phyloP scores from a whole-genome alignment of 2,888 invertebrate species.

The Automeris io region DNA sequence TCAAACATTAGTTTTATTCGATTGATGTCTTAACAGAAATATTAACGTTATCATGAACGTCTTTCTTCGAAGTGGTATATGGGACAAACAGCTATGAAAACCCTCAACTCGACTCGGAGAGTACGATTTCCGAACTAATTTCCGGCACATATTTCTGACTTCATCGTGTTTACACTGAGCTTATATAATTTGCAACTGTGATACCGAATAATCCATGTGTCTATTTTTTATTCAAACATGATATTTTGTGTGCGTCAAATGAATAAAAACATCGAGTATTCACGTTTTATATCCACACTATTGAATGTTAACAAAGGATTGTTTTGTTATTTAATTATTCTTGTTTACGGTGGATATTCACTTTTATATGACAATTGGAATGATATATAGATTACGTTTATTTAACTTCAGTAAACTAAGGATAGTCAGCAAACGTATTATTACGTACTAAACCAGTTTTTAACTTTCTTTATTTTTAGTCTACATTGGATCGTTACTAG shows the following conservation, averaged over 20 bases:
- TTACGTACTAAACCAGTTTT: too few species aligned
- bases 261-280: constrained; percentile 5
- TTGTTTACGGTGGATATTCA: constrained; percentile 1
- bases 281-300: constrained; percentile 1
- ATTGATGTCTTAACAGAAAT: too few species aligned
- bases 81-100: background rate
- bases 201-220: constrained; percentile 9
- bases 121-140: constrained; percentile 52
- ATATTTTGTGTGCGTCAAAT: constrained; percentile 7
- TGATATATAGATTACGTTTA: too few species aligned
- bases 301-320: background rate
- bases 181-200: constrained; percentile 18
- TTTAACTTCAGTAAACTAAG: too few species aligned
- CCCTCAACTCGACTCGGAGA: constrained; percentile 19
- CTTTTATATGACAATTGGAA: background rate
- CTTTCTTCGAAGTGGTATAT: too few species aligned
- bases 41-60: too few species aligned
- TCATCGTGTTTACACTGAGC: constrained; percentile 14
- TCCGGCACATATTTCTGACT: constrained; percentile 26
- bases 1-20: too few species aligned
- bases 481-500: too few species aligned
- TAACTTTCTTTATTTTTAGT: too few species aligned
- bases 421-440: too few species aligned
- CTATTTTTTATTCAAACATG: constrained; percentile 5
- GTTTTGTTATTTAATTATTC: background rate